Evolutionary conservation across 2,888 invertebrate species (phyloP), one percentile per base, ranked within the genome.

Genomic region (Oithona nana): DNA sequence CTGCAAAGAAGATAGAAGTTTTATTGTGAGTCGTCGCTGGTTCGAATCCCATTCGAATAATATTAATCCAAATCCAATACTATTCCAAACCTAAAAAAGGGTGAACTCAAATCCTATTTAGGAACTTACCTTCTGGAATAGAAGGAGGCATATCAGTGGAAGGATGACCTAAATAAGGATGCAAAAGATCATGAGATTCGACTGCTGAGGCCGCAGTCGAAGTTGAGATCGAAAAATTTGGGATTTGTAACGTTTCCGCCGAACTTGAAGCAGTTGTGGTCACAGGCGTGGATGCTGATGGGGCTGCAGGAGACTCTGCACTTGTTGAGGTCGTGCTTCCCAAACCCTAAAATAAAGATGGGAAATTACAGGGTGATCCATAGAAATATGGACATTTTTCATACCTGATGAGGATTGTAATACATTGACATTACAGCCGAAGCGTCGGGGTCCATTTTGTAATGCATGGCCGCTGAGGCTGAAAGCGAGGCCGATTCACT

Each of bases 371-470:
- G n/a, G n/a, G n/a, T n/a, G n/a, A n/a, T n/a, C n/a, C n/a, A n/a
- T n/a, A n/a, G n/a, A n/a, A n/a, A n/a, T n/a, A n/a, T n/a, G n/a
- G n/a, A n/a, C n/a, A n/a, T n/a, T n/a, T n/a, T n/a, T n/a, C n/a
- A n/a, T n/a, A n/a, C n/a, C 16, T 39, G 39, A 16, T 39, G 39
- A 11, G 39, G 49, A 24, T 22, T 26, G 49, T 59, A 59, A 20
- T 49, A 49, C 48, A 49, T 59, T 8, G 48, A n/a, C 54, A 54
- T 54, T 28, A 22, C n/a, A 11, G 57, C 29, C 29, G n/a, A 16
- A 28, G 48, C 39, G n/a, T 59, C 59, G 1, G 59, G 59, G 28
- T 59, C 59, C 28, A 59, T 28, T 24, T 59, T 59, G 49, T 59
- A 59, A 22, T 20, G 20, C 1, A 39, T 8, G 1, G 50, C 48